Percentiles rank a stretch among this genome's conserved stretches.
These are phyloP conservation scores for Agriopis leucophaearia DNA, from an alignment of 2,888 invertebrate genomes.

Conservation along the genomic window DNA sequence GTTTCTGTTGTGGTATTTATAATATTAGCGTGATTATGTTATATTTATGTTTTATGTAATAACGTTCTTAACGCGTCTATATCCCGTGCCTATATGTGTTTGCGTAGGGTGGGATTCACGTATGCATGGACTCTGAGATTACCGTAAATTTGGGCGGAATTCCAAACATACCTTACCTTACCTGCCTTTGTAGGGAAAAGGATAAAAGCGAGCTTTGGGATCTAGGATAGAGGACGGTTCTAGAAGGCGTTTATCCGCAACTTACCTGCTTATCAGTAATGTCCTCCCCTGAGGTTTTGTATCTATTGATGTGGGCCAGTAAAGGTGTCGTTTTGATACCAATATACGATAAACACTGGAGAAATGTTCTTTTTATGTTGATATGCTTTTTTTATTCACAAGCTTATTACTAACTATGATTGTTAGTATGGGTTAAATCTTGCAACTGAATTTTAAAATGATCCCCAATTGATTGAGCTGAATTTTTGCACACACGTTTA, in stretches of 20 bases:
- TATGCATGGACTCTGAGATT: constrained; percentile 25
- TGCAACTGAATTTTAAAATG: too few relatives aligned
- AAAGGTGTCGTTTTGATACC: constrained; percentile 1
- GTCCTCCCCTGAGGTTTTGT: constrained; percentile 13
- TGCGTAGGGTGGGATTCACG: constrained; percentile 23
- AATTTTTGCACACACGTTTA: too few relatives aligned
- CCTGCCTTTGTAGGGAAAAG: constrained; percentile 21
- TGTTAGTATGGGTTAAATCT: too few relatives aligned
- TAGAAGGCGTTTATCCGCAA: constrained; percentile 18
- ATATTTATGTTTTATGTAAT: neutral
- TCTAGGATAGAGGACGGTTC: constrained; percentile 18
- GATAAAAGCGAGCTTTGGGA: constrained; percentile 28
- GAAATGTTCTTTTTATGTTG: neutral
- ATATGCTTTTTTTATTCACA: too few relatives aligned
- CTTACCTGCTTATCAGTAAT: constrained; percentile 32
- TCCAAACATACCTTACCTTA: constrained; percentile 25
- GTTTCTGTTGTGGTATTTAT: too few relatives aligned
- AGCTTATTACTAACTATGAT: too few relatives aligned
- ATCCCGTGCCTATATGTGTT: constrained; percentile 17
- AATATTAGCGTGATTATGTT: neutral
- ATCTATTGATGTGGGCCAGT: constrained; percentile 11
- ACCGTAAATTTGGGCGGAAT: constrained; percentile 29
- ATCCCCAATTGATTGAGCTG: too few relatives aligned
- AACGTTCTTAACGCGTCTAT: neutral
- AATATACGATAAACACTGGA: neutral